Evolutionary conservation across 1,140 invertebrate genomes (phyloP).

Genomic region (Drosophila auraria): DNA sequence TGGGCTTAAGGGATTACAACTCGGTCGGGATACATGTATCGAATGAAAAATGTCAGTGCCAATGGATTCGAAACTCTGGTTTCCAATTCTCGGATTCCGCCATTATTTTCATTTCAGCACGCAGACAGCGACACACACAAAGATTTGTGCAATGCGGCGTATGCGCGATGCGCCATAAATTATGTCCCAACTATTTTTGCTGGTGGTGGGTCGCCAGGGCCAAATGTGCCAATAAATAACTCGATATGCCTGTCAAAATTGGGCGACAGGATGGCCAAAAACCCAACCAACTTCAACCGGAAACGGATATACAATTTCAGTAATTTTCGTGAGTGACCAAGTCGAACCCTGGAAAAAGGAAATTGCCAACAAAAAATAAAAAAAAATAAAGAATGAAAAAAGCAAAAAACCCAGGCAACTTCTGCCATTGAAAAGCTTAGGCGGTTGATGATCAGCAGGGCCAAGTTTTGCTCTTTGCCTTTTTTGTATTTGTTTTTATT

Average conservation of each 20-base stretch:
- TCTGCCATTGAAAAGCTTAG: conserved; percentile 37
- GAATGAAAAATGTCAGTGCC: conserved; percentile 43
- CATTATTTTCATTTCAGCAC: conserved; percentile 14
- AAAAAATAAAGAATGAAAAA: conserved; percentile 5
- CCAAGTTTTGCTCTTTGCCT: conserved; percentile 20
- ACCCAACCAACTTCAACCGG: conserved; percentile 58
- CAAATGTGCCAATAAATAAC: conserved; percentile 59
- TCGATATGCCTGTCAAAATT: conserved; percentile 45
- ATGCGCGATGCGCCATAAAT: conserved; percentile 69
- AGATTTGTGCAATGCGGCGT: conserved; percentile 54
- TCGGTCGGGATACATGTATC: background rate
- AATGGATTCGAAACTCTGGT: conserved; percentile 19
- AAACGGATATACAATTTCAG: conserved; percentile 81
- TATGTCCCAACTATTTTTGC: conserved; percentile 49
- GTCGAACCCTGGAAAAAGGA: conserved; percentile 48
- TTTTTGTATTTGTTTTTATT: conserved; percentile 79
- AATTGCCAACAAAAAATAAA: conserved; percentile 56
- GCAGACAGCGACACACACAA: background rate
- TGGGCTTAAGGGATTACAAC: conserved; percentile 43
- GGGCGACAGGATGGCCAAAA: conserved; percentile 23
- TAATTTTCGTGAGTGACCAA: conserved; percentile 78
- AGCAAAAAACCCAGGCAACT: conserved; percentile 20
- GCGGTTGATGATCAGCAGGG: conserved; percentile 63
- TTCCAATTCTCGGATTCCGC: conserved; percentile 11
- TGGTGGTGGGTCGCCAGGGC: conserved; percentile 13